Conservation (phyloP, 2,888 invertebrate genomes). For the Melitaea athalia region DNA sequence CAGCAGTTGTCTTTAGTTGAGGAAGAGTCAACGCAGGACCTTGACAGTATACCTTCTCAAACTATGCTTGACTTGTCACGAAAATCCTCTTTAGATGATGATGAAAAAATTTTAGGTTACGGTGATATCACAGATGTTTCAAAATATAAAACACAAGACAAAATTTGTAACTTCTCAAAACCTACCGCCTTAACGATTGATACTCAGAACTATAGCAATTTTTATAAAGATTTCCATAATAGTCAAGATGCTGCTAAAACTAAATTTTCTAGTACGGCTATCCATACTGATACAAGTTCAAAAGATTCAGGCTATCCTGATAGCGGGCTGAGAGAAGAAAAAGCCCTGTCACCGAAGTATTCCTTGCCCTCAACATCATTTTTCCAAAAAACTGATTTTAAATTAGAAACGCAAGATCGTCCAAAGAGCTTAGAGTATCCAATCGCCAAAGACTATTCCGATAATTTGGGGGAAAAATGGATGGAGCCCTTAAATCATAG, state of each 20-base stretch:
- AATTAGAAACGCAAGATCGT: conserved; percentile 48
- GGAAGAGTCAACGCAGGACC: conserved; percentile 77
- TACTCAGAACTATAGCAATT: conserved; percentile 64
- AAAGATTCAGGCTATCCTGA: conserved; percentile 77
- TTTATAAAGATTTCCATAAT: conserved; percentile 67
- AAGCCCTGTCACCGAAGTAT: conserved; percentile 56
- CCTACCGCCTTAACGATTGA: conserved; percentile 49
- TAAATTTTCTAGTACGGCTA: conserved; percentile 62
- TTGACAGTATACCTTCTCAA: conserved; percentile 71
- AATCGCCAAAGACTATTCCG: conserved; percentile 54
- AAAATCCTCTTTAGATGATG: conserved; percentile 47
- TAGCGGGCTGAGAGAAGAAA: conserved; percentile 66
- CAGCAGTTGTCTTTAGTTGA: conserved; percentile 77
- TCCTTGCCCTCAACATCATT: conserved; percentile 62
- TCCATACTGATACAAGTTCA: conserved; percentile 69
- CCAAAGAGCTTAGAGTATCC: conserved; percentile 71
- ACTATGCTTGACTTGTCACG: conserved; percentile 62
- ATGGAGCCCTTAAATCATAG: conserved; percentile 71
- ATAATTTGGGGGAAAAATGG: conserved; percentile 59
- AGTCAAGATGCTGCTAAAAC: conserved; percentile 53
- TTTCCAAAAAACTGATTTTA: conserved; percentile 54
- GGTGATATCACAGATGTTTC: conserved; percentile 15
- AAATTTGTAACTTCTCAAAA: conserved; percentile 42
- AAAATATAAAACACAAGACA: conserved; percentile 18
- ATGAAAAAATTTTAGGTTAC: conserved; percentile 4